These are phyloP conservation scores for Thecocarcelia acutangulata DNA, from an alignment of 2,888 invertebrate species.

Conservation along the genomic window DNA sequence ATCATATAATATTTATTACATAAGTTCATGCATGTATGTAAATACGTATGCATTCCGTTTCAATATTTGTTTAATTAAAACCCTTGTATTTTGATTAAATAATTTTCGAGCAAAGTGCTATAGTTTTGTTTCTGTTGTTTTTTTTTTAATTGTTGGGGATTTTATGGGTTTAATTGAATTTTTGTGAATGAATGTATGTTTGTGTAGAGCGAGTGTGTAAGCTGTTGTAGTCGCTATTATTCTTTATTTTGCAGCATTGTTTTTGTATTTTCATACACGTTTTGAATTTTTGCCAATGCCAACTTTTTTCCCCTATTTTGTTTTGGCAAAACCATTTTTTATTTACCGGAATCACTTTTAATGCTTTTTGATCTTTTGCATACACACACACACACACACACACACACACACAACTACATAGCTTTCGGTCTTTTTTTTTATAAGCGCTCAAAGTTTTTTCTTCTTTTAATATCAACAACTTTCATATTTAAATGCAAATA, in stretches of 20 bases:
- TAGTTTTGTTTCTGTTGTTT: conserved; percentile 21
- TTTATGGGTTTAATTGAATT: conserved; percentile 60
- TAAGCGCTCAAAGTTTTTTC: conserved; percentile 24
- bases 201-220: background rate
- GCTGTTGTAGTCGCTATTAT: background rate
- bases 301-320: conserved; percentile 22
- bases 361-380: conserved; percentile 68
- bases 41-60: too few relatives aligned
- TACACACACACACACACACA: conserved; percentile 21
- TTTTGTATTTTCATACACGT: conserved; percentile 32
- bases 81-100: background rate
- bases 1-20: too few relatives aligned
- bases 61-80: too few relatives aligned
- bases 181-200: background rate
- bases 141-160: too few relatives aligned
- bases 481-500: conserved; percentile 8
- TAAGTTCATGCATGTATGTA: too few relatives aligned
- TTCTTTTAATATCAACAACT: conserved; percentile 17
- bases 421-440: conserved; percentile 46
- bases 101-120: background rate
- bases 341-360: conserved; percentile 62
- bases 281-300: conserved; percentile 47
- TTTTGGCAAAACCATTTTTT: conserved; percentile 55
- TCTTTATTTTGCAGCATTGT: conserved; percentile 29
- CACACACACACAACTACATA: background rate